Evolutionary conservation across 2,888 invertebrate species (phyloP).

Genomic region (Eupelmus urozonus): DNA sequence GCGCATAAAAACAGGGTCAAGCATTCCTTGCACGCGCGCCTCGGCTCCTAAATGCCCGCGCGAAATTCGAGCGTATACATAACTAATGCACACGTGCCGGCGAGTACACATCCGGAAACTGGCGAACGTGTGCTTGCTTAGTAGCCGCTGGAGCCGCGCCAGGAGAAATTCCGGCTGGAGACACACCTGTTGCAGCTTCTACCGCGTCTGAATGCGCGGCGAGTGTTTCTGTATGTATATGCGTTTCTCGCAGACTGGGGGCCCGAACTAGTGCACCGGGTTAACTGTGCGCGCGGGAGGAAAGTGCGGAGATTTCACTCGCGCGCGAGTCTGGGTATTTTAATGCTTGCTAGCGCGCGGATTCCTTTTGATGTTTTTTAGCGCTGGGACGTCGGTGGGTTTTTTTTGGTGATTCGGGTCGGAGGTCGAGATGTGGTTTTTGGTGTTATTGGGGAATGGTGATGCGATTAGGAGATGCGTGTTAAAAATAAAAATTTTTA

Average conservation of each 20-base stretch:
- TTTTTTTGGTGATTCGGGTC: too few relatives aligned
- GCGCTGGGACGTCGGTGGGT: too few relatives aligned
- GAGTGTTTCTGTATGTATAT: neutral
- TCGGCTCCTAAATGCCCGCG: neutral
- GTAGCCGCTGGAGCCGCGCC: conserved; percentile 5
- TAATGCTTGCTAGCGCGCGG: too few relatives aligned
- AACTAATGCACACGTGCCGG: conserved; percentile 14
- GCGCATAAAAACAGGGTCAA: neutral
- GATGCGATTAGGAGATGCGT: too few relatives aligned
- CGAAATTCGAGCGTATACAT: conserved; percentile 8
- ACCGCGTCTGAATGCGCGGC: neutral
- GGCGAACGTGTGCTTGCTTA: neutral
- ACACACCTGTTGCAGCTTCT: conserved; percentile 21
- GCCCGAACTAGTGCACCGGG: conserved; percentile 48
- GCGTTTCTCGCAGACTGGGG: too few relatives aligned
- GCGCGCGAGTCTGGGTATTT: neutral
- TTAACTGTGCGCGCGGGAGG: conserved; percentile 33
- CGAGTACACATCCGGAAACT: neutral
- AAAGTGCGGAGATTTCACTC: conserved; percentile 20
- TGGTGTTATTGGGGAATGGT: too few relatives aligned
- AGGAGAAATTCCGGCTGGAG: conserved; percentile 29
- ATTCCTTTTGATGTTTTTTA: too few relatives aligned
- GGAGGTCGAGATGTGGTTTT: too few relatives aligned
- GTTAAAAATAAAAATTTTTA: too few relatives aligned
- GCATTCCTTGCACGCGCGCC: neutral